Evolutionary conservation across 2,797 vertebrate genomes (phyloP), one percentile per base, ranked within the genome.

Genomic region (Channa striata): DNA sequence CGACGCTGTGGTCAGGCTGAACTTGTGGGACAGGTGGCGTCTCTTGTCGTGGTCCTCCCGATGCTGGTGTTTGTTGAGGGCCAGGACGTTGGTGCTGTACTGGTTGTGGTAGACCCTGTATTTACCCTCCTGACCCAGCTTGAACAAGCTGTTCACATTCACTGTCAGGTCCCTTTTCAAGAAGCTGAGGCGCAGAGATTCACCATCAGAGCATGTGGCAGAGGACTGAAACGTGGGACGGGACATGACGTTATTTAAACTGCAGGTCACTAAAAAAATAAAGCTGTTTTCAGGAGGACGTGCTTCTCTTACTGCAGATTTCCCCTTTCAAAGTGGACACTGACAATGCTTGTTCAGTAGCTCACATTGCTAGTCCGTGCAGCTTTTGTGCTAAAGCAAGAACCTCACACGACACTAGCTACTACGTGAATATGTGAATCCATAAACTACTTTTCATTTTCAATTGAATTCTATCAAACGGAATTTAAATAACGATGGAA

Each of bases 41-140:
- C 97, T 95, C 91, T 99, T 99, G 93, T 99, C 98, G 2, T 99
- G 96, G 84, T 99, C 98, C 87, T 99, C 98, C 11, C 98, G 94
- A 90, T 99, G 98, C 89, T 99, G 98, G 82, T 99, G 98, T 75
- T 99, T 99, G 92, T 99, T 99, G 81, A 99, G 90, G 2, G 97
- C 98, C 17, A 98, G 95, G 4, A 96, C 94, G 71, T 99, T 99
- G 81, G 96, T 97, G 89, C 96, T 97, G 87, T 97, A 99, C 43
- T 99, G 98, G 87, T 99, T 99, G 74, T 99, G 97, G 89, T 99
- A 99, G 56, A 97, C 96, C 0, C 97, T 93, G 64, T 97, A 98
- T 74, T 99, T 98, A 21, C 97, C 97, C 88, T 99, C 97, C 85
- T 99, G 97, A 2, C 97, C 97, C 78, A 99, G 87, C 74, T 98